Conservation (phyloP, 2,888 invertebrate genomes). For the Plebejus melissa region DNA sequence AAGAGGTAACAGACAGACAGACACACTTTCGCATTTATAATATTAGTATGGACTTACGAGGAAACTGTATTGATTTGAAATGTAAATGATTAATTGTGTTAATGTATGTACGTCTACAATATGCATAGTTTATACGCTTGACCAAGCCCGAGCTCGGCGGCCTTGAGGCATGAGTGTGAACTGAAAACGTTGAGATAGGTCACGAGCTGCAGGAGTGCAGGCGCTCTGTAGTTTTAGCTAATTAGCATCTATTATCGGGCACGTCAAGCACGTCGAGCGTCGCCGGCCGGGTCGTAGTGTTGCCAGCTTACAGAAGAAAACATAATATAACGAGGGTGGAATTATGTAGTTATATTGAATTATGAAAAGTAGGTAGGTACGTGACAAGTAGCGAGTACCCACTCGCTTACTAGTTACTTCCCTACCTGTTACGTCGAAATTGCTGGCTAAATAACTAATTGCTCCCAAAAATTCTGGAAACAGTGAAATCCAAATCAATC, state of each 20-base stretch:
- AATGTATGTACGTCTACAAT: not conserved
- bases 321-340: too few relatives aligned
- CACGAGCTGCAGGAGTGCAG: constrained; percentile 3
- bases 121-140: not conserved
- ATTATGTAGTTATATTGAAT: too few relatives aligned
- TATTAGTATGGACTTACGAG: not conserved
- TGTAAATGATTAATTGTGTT: not conserved
- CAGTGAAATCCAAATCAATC: too few relatives aligned
- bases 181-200: constrained; percentile 23
- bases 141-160: not conserved
- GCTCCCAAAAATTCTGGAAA: too few relatives aligned
- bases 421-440: too few relatives aligned
- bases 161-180: not conserved
- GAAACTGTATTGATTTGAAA: not conserved
- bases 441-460: too few relatives aligned
- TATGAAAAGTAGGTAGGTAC: too few relatives aligned
- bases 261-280: not conserved
- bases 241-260: constrained; percentile 24
- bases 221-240: constrained; percentile 14
- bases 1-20: too few relatives aligned
- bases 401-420: too few relatives aligned
- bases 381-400: too few relatives aligned
- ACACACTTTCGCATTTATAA: too few relatives aligned
- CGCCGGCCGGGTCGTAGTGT: constrained; percentile 1
- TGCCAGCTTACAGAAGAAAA: not conserved